Evolutionary conservation across 1,140 invertebrate genomes (phyloP), one percentile per base, ranked within the genome.

Genomic region (Batillaria attramentaria): DNA sequence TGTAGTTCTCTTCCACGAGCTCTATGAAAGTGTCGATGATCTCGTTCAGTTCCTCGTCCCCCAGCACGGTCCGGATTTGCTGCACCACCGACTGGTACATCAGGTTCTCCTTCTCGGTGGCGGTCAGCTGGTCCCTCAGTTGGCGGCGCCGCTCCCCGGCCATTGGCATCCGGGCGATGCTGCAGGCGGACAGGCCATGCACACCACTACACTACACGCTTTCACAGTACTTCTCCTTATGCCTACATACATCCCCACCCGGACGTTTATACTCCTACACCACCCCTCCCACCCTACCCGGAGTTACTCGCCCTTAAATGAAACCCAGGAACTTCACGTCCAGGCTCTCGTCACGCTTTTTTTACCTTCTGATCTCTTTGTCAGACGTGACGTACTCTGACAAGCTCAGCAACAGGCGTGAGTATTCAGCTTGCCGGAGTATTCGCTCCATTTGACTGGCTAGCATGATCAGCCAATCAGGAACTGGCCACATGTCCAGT

Each of bases 1-100:
- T 75, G 54, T 62, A 62, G 73, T 75, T 75, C 54, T 75, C 73
- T n/a, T 60, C 43, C 54, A 41, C 73, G 54, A 75, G 35, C 73
- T 75, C 54, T 37, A 65, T 8, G 54, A 75, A 75, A 33, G 73
- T 75, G 28, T 60, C 62, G 73, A 75, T 54, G 54, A 75, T 75
- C 5, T 62, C n/a, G 4, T 75, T 24, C 54, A 75, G 18, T 50
- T 75, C 39, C 2, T 39, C 8, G 35, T 75, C 73, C 18, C 35
- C 20, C 35, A 75, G 73, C 31, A 62, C 54, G 20, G 20, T 13
- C 31, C 54, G 35, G 54, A 75, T 65, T 28, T 41, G 20, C 18
- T 5, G 2, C 35, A 75, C 13, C 37, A 62, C 46, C 3, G 33
- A 16, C 1, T 13, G 20, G 33, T 39, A 57, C 6, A 42, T 31